A percentile compares a stretch with the other conserved stretches of the same genome.
phyloP scores from a whole-genome alignment of 2,113 vertebrate genomes.

The Callithrix jacchus region DNA sequence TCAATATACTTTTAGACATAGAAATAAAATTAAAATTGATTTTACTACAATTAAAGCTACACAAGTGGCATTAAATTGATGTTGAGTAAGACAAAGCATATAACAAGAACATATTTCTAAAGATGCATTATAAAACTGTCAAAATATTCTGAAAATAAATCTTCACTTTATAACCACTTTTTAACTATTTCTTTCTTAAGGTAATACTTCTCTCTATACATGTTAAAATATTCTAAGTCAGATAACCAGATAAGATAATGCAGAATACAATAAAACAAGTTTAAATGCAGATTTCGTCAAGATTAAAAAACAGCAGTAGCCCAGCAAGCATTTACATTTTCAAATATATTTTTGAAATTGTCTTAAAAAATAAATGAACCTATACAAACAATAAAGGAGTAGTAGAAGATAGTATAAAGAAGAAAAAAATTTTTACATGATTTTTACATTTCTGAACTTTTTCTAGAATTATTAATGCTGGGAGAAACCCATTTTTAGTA shows the following conservation, averaged over 20 bases:
- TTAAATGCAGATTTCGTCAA: neutral
- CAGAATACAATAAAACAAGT: neutral
- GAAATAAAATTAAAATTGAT: neutral
- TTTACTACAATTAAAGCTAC: neutral
- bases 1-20: neutral
- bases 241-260: neutral
- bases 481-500: neutral
- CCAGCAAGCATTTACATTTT: neutral
- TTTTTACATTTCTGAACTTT: neutral
- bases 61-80: neutral
- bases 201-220: neutral
- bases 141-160: neutral
- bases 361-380: neutral
- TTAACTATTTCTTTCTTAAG: neutral
- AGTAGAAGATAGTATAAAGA: neutral
- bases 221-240: neutral
- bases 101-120: neutral
- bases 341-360: neutral
- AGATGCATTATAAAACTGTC: neutral
- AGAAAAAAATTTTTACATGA: neutral
- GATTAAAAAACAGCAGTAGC: neutral
- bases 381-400: neutral
- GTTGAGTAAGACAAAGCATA: neutral
- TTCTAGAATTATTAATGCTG: neutral
- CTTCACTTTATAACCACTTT: neutral